phyloP scores from a whole-genome alignment of 2,888 invertebrate genomes.

The Blomia tropicalis region DNA sequence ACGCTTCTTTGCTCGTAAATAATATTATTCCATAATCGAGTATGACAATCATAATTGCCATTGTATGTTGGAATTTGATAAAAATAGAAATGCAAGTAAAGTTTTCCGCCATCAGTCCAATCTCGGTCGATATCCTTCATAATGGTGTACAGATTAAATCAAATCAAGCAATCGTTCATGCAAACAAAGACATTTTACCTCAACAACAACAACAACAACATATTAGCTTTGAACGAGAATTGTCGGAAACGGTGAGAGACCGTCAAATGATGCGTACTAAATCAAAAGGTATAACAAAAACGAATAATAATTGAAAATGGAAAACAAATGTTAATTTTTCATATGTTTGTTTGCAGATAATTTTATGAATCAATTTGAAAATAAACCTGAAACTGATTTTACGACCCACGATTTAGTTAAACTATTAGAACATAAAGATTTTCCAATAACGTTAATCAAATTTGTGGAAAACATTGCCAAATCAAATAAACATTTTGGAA shows the following conservation, averaged over 20 bases:
- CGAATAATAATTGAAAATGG: neutral
- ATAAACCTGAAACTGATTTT: neutral
- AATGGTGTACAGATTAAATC: too few relatives aligned
- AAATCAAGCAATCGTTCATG: too few relatives aligned
- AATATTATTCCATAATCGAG: too few relatives aligned
- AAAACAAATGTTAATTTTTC: neutral
- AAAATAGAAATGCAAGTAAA: too few relatives aligned
- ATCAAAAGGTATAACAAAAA: neutral
- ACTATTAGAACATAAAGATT: constrained; percentile 2
- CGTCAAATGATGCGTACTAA: neutral
- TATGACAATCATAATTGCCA: too few relatives aligned
- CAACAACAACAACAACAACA: too few relatives aligned
- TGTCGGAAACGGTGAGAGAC: neutral
- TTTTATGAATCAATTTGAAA: neutral
- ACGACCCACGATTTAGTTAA: neutral
- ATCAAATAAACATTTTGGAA: neutral
- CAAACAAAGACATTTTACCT: too few relatives aligned
- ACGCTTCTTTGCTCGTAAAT: too few relatives aligned
- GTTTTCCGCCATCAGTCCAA: too few relatives aligned
- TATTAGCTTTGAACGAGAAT: neutral
- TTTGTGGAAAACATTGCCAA: neutral
- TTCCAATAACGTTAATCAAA: neutral
- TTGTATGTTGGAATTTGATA: too few relatives aligned
- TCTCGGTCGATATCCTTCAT: too few relatives aligned
- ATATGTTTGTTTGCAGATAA: neutral